Evolutionary conservation across 2,113 vertebrate species (phyloP), one percentile per base, ranked within the genome.

Genomic region (Phalacrocorax brasilianus): DNA sequence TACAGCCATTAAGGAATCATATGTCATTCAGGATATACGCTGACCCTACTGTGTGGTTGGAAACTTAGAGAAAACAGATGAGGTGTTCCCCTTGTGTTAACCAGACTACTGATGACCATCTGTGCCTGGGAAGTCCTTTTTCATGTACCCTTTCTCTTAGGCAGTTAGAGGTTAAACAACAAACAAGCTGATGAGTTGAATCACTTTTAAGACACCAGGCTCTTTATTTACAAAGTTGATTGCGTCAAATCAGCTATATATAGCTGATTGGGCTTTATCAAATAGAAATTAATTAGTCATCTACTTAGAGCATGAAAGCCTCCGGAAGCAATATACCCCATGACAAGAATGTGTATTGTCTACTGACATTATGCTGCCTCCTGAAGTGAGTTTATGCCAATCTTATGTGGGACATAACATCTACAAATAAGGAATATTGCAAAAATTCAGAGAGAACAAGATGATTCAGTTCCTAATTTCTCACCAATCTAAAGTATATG

Each of bases 231-330:
- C 14, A 15, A 78, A 61, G 30, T 38, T 52, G 89, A 75, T 88
- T 85, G 56, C 2, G 0, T 83, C 71, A 70, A 68, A 92, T 82
- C 82, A 50, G 28, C 27, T 88, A 47, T n/a, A 79, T 66, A 79
- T 58, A 88, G 61, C 42, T 85, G 42, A 75, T 44, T 56, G 40
- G 27, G 35, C 42, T 83, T 53, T 40, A 67, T 50, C 32, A 81
- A 91, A 92, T n/a, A 93, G 63, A 90, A 73, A 73, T 82, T 58
- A 73, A 86, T 78, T 82, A 73, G 63, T 80, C 32, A 92, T 61
- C 80, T 55, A 2, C n/a, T 84, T 91, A 56, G 28, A 38, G 23
- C 50, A 91, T 14, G 30, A 52, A 11, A n/a, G 33, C 5, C 56
- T 86, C 50, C 19, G n/a, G 59, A 84, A 92, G 26, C n/a, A 66